These are phyloP conservation scores for Acrobeloides nanus DNA, from an alignment of 2,888 invertebrate genomes.

Conservation along the genomic window DNA sequence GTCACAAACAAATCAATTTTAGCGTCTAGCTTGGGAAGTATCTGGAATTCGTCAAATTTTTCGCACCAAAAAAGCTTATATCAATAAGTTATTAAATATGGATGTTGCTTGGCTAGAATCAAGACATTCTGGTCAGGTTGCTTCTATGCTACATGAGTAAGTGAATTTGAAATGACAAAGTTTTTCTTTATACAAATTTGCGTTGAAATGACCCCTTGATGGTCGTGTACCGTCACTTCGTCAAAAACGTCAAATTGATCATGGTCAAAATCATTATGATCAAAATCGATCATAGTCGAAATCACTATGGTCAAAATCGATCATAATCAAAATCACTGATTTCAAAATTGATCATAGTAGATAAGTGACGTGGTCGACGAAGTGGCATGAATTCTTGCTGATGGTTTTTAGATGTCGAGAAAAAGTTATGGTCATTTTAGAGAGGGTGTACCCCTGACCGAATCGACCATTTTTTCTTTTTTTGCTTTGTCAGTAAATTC, in stretches of 20 bases:
- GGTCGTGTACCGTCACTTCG: background rate
- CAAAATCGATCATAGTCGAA: background rate
- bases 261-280: background rate
- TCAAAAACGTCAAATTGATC: background rate
- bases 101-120: slow-evolving; percentile 52
- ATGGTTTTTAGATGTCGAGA: too few relatives aligned
- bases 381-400: too few relatives aligned
- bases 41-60: slow-evolving; percentile 44
- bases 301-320: too few relatives aligned
- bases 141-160: slow-evolving; percentile 48
- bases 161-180: slow-evolving; percentile 10
- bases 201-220: background rate
- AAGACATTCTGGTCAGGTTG: slow-evolving; percentile 47
- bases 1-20: too few relatives aligned
- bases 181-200: background rate
- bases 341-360: too few relatives aligned
- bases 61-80: slow-evolving; percentile 46
- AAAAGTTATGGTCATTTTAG: too few relatives aligned
- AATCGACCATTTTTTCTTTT: too few relatives aligned
- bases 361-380: too few relatives aligned
- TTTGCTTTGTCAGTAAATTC: too few relatives aligned
- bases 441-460: too few relatives aligned
- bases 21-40: slow-evolving; percentile 48
- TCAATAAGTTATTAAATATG: slow-evolving; percentile 47
- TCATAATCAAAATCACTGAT: too few relatives aligned